Evolutionary conservation across 2,888 invertebrate genomes (phyloP), one percentile per base, ranked within the genome.

Genomic region (Trissoscelio sp.): DNA sequence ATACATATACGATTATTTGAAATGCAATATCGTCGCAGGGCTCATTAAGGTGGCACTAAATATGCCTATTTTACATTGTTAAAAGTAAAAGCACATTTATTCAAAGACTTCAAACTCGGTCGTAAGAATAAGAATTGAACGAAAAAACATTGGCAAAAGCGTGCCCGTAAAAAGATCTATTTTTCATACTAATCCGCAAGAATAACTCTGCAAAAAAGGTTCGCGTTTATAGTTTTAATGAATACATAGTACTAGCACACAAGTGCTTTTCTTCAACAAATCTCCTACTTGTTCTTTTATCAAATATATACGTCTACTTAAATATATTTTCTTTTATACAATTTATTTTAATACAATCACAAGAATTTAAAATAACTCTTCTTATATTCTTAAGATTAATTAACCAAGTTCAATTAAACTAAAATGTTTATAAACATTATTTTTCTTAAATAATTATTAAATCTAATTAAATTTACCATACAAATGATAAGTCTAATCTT

Each of bases 161-260:
- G 14, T 14, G 14, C 7, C 34, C 9, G n/a, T 34, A 34, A 55
- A 55, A 55, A 18, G 34, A 31, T 34, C 31, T 55, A 55, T 34
- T 55, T 55, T 55, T 55, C 55, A 34, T 34, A 55, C 18, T 55
- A 55, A 55, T 34, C 34, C 34, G 11, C 4, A 16, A 11, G 20
- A 55, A 55, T 55, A 34, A 34, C 34, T 34, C 34, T 31, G 11
- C 3, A 9, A 18, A 31, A 55, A 55, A 34, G 55, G 11, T 55
- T 55, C 16, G 31, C 55, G 11, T 55, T 55, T 55, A 55, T 55
- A 55, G 28, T 18, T 31, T 51, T 55, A 34, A 55, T 55, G 31
- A 53, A 53, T 31, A 31, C 31, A 31, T 16, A 53, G n/a, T n/a
- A n/a, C n/a, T n/a, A n/a, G n/a, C n/a, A n/a, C n/a, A n/a, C n/a